Evolutionary conservation across 2,888 invertebrate species (phyloP).

Genomic region (Heliconius ethilla): DNA sequence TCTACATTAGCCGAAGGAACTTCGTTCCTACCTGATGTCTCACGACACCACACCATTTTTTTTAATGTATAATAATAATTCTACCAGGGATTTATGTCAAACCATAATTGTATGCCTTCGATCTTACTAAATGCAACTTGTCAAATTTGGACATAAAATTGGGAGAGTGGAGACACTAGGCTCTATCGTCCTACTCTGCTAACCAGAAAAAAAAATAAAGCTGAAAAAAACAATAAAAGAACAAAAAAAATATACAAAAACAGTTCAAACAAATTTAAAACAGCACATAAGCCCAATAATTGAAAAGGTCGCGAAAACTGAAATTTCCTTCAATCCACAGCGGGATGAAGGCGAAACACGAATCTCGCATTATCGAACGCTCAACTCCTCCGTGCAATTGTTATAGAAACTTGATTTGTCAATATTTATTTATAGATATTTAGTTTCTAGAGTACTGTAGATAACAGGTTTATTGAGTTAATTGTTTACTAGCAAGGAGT

Average conservation of each 20-base stretch:
- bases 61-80: neutral
- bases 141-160: neutral
- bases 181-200: neutral
- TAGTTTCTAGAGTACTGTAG: neutral
- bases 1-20: too few species aligned
- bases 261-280: neutral
- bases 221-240: neutral
- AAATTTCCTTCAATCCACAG: slow-evolving; percentile 23
- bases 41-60: neutral
- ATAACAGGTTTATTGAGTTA: neutral
- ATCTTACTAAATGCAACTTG: neutral
- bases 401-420: slow-evolving; percentile 31
- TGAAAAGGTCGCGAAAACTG: slow-evolving; percentile 5
- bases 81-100: neutral
- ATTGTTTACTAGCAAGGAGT: neutral
- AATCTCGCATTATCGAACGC: slow-evolving; percentile 36
- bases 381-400: slow-evolving; percentile 29
- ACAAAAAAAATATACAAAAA: neutral
- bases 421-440: slow-evolving; percentile 15
- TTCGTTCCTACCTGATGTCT: too few species aligned
- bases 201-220: neutral
- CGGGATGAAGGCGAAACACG: slow-evolving; percentile 32
- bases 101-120: neutral
- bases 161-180: neutral
- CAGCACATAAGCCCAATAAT: neutral